A percentile compares a stretch with the other conserved stretches of the same genome.
phyloP scores from a whole-genome alignment of 2,888 invertebrate genomes.

The Coelopa pilipes region DNA sequence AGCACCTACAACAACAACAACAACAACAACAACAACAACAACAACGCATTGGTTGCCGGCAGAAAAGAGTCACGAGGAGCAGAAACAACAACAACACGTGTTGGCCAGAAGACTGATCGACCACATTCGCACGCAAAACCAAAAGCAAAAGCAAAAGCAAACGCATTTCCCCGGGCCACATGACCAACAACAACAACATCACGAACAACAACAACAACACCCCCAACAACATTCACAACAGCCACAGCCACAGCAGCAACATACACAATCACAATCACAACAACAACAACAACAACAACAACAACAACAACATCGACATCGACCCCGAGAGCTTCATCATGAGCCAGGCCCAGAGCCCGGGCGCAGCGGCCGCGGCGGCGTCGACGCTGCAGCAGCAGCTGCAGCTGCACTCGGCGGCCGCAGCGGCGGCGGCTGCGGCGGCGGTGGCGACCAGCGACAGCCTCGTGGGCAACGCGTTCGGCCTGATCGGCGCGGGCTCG shows the following conservation, averaged over 20 bases:
- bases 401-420: constrained; percentile 38
- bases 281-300: constrained; percentile 25
- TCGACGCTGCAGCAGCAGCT: constrained; percentile 43
- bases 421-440: constrained; percentile 33
- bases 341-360: constrained; percentile 40
- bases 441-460: constrained; percentile 50
- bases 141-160: too few relatives aligned
- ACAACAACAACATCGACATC: constrained; percentile 27
- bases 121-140: background rate
- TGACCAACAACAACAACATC: background rate
- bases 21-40: background rate
- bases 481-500: constrained; percentile 48
- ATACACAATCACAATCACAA: constrained; percentile 41
- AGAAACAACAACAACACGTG: background rate
- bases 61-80: too few relatives aligned
- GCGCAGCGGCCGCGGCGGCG: constrained; percentile 12
- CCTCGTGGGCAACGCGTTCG: constrained; percentile 54
- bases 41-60: too few relatives aligned
- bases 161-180: background rate
- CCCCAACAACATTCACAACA: too few relatives aligned
- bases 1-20: constrained; percentile 5
- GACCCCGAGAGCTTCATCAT: constrained; percentile 32
- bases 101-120: background rate
- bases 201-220: too few relatives aligned
- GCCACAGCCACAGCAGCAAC: constrained; percentile 5